phyloP scores from a whole-genome alignment of 2,113 vertebrate species.

The Archocentrus centrarchus region DNA sequence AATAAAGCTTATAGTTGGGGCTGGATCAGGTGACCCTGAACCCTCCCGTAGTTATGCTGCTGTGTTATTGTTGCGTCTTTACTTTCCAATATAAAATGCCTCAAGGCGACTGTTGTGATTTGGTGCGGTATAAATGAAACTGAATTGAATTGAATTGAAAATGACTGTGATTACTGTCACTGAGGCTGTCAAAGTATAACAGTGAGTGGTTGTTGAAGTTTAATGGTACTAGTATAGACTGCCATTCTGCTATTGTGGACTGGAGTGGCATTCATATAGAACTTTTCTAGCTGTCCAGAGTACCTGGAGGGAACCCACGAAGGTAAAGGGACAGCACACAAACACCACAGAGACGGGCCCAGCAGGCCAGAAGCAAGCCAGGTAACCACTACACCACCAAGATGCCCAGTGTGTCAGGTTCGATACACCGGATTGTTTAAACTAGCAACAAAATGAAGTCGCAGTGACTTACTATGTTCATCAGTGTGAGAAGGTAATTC shows the following conservation, averaged over 20 bases:
- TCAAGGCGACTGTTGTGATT: no score
- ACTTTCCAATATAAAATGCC: no score
- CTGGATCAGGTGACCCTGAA: no score
- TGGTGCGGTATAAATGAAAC: no score
- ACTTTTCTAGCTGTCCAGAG: not conserved
- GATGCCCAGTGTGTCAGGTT: not conserved
- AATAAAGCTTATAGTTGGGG: no score
- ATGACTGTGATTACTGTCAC: no score
- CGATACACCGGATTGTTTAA: not conserved
- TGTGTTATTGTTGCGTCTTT: no score
- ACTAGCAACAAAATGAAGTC: not conserved
- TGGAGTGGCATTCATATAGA: fast-evolving
- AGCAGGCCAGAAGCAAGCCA: not conserved
- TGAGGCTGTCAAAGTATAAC: not conserved
- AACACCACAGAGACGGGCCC: not conserved
- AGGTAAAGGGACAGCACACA: not conserved
- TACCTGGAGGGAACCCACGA: not conserved
- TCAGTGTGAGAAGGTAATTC: constrained; percentile 98
- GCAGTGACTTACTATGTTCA: constrained; percentile 93
- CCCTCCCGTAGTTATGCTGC: no score
- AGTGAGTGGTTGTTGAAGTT: fast-evolving
- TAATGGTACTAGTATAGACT: not conserved
- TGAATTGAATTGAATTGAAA: no score
- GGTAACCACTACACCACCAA: not conserved
- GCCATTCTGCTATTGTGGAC: not conserved